Evolutionary conservation across 2,797 vertebrate genomes (phyloP).

Genomic region (Rhincodon typus): DNA sequence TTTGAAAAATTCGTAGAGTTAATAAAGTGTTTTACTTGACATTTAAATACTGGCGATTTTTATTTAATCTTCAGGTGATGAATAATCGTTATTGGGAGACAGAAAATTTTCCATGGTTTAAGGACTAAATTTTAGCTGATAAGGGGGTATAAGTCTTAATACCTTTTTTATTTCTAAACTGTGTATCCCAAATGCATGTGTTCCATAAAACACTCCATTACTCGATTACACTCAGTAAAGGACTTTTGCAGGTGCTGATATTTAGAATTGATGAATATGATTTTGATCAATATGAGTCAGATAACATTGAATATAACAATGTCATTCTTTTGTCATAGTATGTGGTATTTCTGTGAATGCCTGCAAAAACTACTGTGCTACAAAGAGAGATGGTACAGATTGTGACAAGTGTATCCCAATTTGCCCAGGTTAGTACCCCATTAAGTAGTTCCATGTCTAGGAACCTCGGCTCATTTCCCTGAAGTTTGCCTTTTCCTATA

Average conservation of each 20-base stretch:
- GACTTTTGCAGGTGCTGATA: background rate
- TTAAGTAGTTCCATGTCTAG: background rate
- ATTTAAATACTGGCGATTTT: background rate
- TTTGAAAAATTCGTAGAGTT: background rate
- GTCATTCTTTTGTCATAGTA: slow-evolving; percentile 20
- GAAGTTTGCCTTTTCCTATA: background rate
- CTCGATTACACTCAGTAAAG: background rate
- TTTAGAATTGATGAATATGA: background rate
- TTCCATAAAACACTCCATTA: background rate
- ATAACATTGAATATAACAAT: background rate
- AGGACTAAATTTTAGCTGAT: background rate
- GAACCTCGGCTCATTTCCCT: background rate
- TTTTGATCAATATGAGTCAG: background rate
- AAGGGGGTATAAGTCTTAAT: background rate
- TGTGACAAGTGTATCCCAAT: background rate
- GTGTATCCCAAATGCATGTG: too few species aligned
- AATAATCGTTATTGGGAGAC: background rate
- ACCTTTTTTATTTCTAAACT: background rate
- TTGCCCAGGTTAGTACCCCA: slow-evolving; percentile 28
- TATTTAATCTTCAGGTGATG: background rate
- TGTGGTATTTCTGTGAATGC: background rate
- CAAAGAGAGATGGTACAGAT: background rate
- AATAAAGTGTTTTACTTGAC: background rate
- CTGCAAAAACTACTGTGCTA: background rate
- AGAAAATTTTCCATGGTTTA: background rate